phyloP scores from a whole-genome alignment of 1,140 invertebrate species.

The Piezodorus guildinii region DNA sequence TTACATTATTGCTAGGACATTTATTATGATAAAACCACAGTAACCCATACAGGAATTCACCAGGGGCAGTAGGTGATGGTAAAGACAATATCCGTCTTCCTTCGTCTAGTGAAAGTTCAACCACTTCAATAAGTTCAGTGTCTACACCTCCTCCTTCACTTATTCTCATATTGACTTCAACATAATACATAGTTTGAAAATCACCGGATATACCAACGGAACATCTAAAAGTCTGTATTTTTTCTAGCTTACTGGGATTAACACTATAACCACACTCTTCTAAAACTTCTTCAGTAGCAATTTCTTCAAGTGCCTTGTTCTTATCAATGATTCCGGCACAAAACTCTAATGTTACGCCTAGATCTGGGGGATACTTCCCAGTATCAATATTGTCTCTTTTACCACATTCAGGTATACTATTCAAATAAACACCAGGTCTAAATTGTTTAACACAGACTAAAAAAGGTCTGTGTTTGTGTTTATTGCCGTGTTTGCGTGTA shows the following conservation, averaged over 20 bases:
- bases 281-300: conserved; percentile 74
- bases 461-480: conserved; percentile 54
- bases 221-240: conserved; percentile 64
- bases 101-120: conserved; percentile 69
- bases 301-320: conserved; percentile 57
- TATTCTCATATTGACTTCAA: conserved; percentile 80
- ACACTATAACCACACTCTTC: conserved; percentile 95
- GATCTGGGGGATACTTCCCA: conserved; percentile 53
- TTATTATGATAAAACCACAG: conserved; percentile 75
- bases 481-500: too few species aligned
- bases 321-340: conserved; percentile 95
- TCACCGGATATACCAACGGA: conserved; percentile 57
- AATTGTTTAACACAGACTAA: conserved; percentile 87
- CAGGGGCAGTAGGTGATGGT: conserved; percentile 58
- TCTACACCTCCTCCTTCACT: conserved; percentile 61
- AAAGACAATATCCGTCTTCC: conserved; percentile 54
- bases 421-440: conserved; percentile 69
- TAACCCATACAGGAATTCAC: conserved; percentile 67
- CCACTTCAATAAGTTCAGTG: conserved; percentile 80
- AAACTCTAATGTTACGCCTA: conserved; percentile 78
- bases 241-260: conserved; percentile 50
- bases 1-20: conserved; percentile 17
- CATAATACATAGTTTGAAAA: conserved; percentile 73
- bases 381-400: conserved; percentile 48
- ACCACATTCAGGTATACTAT: conserved; percentile 42